Conservation (phyloP, 2,797 vertebrate genomes). For the Sebastes baramenuke region DNA sequence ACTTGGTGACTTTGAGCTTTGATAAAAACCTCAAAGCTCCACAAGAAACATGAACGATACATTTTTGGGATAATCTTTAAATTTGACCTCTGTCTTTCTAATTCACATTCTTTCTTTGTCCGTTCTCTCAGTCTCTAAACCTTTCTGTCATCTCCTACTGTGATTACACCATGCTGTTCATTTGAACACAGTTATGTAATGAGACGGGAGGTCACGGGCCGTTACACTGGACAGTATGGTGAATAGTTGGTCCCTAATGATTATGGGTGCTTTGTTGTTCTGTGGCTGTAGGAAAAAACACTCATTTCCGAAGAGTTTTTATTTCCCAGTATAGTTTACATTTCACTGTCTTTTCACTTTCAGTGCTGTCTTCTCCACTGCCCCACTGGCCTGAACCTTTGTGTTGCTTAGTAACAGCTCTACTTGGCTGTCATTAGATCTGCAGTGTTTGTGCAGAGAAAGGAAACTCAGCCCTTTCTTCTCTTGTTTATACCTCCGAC, state of each 20-base stretch:
- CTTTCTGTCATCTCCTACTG: not conserved
- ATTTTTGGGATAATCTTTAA: not conserved
- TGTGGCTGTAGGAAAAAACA: not conserved
- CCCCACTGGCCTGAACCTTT: not conserved
- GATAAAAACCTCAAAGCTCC: not conserved
- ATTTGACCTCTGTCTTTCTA: not conserved
- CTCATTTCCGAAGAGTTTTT: not conserved
- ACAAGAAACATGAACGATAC: not conserved
- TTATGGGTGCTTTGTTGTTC: not conserved
- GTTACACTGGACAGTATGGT: not conserved
- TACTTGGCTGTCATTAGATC: not conserved
- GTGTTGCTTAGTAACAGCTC: slow-evolving; percentile 55
- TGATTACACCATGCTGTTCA: slow-evolving; percentile 12
- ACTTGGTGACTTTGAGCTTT: not conserved
- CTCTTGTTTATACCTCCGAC: slow-evolving; percentile 23
- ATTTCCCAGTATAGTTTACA: not conserved
- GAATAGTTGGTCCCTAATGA: not conserved
- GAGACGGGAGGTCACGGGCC: not conserved
- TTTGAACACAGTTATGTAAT: slow-evolving; percentile 58
- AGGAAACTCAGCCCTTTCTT: slow-evolving; percentile 26
- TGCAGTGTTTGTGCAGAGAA: not conserved
- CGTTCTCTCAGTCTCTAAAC: not conserved
- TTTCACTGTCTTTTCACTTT: not conserved
- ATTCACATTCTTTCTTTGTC: not conserved
- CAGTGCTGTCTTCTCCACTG: not conserved